Evolutionary conservation across 2,113 vertebrate species (phyloP).

Genomic region (Zapus hudsonius): DNA sequence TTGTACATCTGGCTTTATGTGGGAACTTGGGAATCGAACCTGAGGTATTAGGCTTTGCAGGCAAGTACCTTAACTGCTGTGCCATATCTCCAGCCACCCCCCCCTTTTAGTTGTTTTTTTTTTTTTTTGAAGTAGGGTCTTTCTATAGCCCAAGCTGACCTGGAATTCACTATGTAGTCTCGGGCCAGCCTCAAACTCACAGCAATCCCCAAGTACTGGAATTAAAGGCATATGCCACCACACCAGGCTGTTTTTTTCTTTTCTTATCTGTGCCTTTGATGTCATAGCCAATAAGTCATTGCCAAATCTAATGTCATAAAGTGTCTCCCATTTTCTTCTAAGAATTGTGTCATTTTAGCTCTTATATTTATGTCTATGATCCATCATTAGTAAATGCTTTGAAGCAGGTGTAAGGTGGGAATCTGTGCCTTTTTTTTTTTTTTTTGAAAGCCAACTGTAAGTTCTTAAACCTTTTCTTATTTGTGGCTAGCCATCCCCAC

Average conservation of each 20-base stretch:
- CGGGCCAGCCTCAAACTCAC: too few relatives aligned
- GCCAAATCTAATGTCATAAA: neutral
- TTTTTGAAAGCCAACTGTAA: neutral
- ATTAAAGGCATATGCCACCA: too few relatives aligned
- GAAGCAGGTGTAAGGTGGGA: neutral
- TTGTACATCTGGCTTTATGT: too few relatives aligned
- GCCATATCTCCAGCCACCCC: too few relatives aligned
- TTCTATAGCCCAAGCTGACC: too few relatives aligned
- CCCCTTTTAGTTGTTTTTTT: too few relatives aligned
- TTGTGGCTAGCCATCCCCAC: neutral
- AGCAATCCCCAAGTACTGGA: too few relatives aligned
- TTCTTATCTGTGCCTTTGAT: neutral
- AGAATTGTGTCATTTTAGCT: neutral
- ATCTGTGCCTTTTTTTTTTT: neutral
- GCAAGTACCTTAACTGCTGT: too few relatives aligned
- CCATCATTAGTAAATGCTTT: conserved; percentile 4
- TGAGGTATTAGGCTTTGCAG: too few relatives aligned
- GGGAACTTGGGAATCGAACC: too few relatives aligned
- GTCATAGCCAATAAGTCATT: neutral
- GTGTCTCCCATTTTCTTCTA: neutral
- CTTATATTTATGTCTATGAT: neutral
- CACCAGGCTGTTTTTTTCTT: neutral
- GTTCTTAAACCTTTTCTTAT: neutral
- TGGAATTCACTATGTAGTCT: too few relatives aligned
- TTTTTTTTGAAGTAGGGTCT: too few relatives aligned